Evolutionary conservation across 2,888 invertebrate species (phyloP), one percentile per base, ranked within the genome.

Genomic region (Dynastes hyllus): DNA sequence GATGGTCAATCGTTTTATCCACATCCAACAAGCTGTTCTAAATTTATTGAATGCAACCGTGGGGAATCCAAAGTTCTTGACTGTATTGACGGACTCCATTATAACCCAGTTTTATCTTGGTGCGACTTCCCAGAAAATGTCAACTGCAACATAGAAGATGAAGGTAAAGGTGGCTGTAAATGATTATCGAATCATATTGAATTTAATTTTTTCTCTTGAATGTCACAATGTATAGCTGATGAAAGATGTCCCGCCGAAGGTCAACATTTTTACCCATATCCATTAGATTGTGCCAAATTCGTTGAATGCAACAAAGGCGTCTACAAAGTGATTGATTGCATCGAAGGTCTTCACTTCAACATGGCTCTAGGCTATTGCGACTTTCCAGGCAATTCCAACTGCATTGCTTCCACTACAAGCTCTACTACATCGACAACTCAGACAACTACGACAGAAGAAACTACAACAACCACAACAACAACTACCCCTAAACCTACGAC

Each of bases 261-360:
- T 16, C 53, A 63, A 40, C 22, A 55, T 40, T 58, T 58, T 13
- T 78, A 70, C 16, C 45, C 61, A n/a, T 70, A 70, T 32, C 77
- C 77, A n/a, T 9, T 16, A 13, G 32, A n/a, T 9, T 78, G 77
- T 50, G 40, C 40, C 5, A 78, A 70, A 70, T 78, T 70, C 27
- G 53, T 78, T 5, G 75, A 79, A 70, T 81, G 81, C 37, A 66
- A 37, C 45, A n/a, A 71, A 5, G 81, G 81, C 2, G 9, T 61
- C 2, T 71, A 75, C 67, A 37, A 45, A 11, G 78, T 61, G 27
- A 16, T 61, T 16, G 67, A 80, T 6, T 83, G 83, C 37, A 76
- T 80, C 5, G 0, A 37, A 3, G 81, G 81, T 27, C 73, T 81
- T 1, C 69, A 78, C 63, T 82, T 79, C 58, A 82, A 81, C 70